Base-by-base conservation (phyloP, 2,888 invertebrate genomes). In the Zaprionus obscuricornis region DNA sequence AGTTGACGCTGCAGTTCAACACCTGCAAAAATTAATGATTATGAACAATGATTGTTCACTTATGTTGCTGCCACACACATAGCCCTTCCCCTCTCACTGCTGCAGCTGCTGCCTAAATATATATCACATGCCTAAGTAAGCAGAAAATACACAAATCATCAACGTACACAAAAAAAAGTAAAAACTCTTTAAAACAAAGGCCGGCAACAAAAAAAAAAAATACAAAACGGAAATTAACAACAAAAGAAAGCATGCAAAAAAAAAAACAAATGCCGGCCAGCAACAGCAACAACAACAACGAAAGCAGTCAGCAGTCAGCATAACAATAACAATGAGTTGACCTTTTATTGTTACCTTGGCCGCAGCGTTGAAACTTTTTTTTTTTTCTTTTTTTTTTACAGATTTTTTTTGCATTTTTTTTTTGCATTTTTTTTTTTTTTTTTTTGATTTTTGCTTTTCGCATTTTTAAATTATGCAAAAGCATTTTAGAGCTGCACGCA, bases 381-480 rank as follows among this genome's bases (percentile, higher is more conserved):
- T 11, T 18, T 56, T 45, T 29, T 29, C 17, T 40, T 45, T 14
- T 20, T 33, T 42, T 36, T 39, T 26, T 46, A n/a, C n/a, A n/a
- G n/a, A n/a, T n/a, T n/a, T n/a, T n/a, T n/a, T n/a, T n/a, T n/a
- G n/a, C n/a, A 14, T 62, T 43, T 43, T 51, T 55, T 18, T 45
- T 11, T 18, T 56, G 40, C 26, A 26, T 20, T 40, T 45, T 14
- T 20, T 33, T 42, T 36, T 39, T 26, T 46, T 43, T 43, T 51
- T 55, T 18, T 45, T 11, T 18, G 54, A 40, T 29, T 29, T 20
- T 40, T 45, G 11, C 16, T 33, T 42, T 36, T 39, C 26, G 43
- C 31, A 45, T 33, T 26, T 51, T 34, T 67, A 75, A 81, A 78
- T 75, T 71, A 78, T 84, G 75, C 68, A 75, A 68, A 82, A 60